These are phyloP conservation scores for Nemotelus pantherinus DNA, from an alignment of 2,888 invertebrate species.

Conservation along the genomic window DNA sequence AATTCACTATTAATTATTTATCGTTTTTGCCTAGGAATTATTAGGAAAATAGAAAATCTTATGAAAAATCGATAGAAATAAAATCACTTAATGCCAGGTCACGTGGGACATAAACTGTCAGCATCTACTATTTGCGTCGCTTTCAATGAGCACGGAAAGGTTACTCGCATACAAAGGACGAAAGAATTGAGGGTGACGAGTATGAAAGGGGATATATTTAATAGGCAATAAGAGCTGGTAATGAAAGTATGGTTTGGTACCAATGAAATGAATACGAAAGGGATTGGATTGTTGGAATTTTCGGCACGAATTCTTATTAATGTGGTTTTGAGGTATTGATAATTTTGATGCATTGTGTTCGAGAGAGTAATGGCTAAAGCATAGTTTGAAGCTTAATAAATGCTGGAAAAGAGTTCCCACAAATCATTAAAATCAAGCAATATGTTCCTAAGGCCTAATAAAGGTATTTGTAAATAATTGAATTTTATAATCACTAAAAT, in stretches of 20 bases:
- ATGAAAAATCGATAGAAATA: slow-evolving; percentile 13
- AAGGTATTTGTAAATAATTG: neutral
- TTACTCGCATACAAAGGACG: neutral
- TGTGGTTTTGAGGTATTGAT: neutral
- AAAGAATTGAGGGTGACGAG: neutral
- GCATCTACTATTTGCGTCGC: neutral
- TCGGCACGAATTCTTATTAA: neutral
- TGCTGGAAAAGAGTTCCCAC: too few species aligned
- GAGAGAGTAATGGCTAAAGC: too few species aligned
- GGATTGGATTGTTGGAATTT: slow-evolving; percentile 16
- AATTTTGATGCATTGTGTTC: neutral
- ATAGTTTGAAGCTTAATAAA: too few species aligned
- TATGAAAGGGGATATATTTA: slow-evolving; percentile 25
- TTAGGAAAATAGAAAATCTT: neutral
- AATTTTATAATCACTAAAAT: neutral
- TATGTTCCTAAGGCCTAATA: neutral
- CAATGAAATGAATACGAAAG: slow-evolving; percentile 24
- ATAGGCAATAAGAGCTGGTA: slow-evolving; percentile 36
- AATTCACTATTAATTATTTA: neutral
- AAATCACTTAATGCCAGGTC: slow-evolving; percentile 31
- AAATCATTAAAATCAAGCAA: too few species aligned
- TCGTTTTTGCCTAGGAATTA: neutral
- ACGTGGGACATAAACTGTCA: slow-evolving; percentile 25
- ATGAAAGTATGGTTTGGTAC: neutral
- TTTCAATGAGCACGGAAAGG: slow-evolving; percentile 21